Conservation (phyloP, 23 tunicate genomes). For the Botrylloides violaceus region DNA sequence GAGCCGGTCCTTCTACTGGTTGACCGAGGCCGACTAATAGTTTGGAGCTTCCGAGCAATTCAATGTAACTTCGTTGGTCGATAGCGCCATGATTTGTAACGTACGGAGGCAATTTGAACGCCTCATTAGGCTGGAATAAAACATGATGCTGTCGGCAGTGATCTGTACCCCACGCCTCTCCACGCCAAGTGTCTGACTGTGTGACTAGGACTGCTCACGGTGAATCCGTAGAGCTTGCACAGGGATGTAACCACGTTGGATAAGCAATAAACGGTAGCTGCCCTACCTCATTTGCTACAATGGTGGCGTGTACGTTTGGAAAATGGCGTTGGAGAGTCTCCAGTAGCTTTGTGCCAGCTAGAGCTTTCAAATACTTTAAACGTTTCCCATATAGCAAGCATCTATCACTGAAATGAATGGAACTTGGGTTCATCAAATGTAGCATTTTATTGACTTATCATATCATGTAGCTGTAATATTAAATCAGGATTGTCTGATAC, state of each 20-base stretch:
- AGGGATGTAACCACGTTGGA: too few species aligned
- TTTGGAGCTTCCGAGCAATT: conserved; percentile 33
- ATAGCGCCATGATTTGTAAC: conserved; percentile 79
- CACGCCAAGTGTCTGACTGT: too few species aligned
- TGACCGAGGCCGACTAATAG: conserved; percentile 74
- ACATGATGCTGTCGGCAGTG: too few species aligned
- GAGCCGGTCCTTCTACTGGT: conserved; percentile 96
- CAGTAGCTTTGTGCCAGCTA: conserved; percentile 33
- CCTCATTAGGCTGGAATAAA: too few species aligned
- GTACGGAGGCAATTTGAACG: conserved; percentile 49
- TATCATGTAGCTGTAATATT: too few species aligned
- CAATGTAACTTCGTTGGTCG: conserved; percentile 38
- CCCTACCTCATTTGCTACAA: conserved; percentile 35
- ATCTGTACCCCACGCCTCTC: too few species aligned
- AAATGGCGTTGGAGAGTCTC: conserved; percentile 27
- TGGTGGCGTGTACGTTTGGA: conserved; percentile 73
- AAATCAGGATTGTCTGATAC: too few species aligned
- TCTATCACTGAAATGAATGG: conserved; percentile 24
- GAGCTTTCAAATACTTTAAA: conserved; percentile 11
- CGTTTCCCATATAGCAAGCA: conserved; percentile 85
- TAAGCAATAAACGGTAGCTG: too few species aligned
- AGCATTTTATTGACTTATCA: too few species aligned
- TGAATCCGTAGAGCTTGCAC: too few species aligned
- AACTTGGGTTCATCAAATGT: too few species aligned
- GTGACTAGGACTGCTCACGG: too few species aligned